A percentile compares a stretch with the other conserved stretches of the same genome.
Conservation (phyloP, 2,797 vertebrate genomes). For the Lateolabrax maculatus region DNA sequence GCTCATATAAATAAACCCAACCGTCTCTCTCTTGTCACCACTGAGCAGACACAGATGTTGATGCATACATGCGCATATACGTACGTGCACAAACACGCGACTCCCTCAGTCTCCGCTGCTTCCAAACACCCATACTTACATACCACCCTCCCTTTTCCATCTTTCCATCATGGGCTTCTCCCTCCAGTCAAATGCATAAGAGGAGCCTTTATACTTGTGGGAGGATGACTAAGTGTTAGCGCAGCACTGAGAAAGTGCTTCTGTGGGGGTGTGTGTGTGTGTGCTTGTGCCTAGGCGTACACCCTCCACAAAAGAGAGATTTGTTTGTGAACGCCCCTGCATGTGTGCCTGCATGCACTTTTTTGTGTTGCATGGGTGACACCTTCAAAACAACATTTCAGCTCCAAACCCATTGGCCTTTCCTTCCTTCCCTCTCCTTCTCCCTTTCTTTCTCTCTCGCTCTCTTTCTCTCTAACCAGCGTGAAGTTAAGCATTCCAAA, state of each 20-base stretch:
- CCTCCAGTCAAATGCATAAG: conserved; percentile 42
- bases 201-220: conserved; percentile 61
- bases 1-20: conserved; percentile 59
- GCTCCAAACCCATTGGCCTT: conserved; percentile 27
- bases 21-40: conserved; percentile 32
- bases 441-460: not conserved
- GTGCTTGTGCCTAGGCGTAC: not conserved
- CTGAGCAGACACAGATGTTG: conserved; percentile 63
- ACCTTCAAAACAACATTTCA: conserved; percentile 38
- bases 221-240: conserved; percentile 56
- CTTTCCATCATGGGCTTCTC: conserved; percentile 45
- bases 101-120: conserved; percentile 14
- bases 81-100: conserved; percentile 3
- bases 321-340: not conserved
- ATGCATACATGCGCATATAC: conserved; percentile 3
- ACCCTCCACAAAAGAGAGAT: not conserved
- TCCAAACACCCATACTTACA: conserved; percentile 32
- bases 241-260: conserved; percentile 22
- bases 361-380: conserved; percentile 32
- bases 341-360: conserved; percentile 5
- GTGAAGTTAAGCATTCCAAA: conserved; percentile 66
- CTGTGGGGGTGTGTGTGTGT: conserved; percentile 13
- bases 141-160: conserved; percentile 50
- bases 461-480: conserved; percentile 10
- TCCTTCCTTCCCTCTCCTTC: not conserved